A percentile compares a stretch with the other conserved stretches of the same genome.
Evolutionary conservation across 2,797 vertebrate species (phyloP).

Genomic region (Heteromormyrus szaboi): DNA sequence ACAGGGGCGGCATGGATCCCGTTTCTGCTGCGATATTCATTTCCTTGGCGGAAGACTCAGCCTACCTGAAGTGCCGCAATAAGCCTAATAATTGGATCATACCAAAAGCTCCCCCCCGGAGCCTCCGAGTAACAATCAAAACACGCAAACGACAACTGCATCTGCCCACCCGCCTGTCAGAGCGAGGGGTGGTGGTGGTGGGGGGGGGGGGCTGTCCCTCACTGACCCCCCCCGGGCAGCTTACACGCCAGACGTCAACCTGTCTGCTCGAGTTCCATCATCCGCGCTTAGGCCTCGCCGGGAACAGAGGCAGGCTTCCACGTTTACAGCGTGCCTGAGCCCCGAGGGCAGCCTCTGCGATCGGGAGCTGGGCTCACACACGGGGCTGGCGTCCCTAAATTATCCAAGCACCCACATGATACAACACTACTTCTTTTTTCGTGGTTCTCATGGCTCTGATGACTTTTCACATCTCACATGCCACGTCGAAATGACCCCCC

Average conservation of each 20-base stretch:
- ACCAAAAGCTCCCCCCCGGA: slow-evolving; percentile 66
- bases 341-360: not conserved
- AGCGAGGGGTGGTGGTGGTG: slow-evolving; percentile 14
- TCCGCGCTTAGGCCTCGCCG: slow-evolving; percentile 46
- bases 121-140: slow-evolving; percentile 66
- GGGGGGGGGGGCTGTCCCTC: slow-evolving; percentile 58
- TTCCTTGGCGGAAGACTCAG: slow-evolving; percentile 60
- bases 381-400: not conserved
- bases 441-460: not conserved
- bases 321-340: not conserved
- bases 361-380: not conserved
- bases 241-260: slow-evolving; percentile 64
- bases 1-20: slow-evolving; percentile 45
- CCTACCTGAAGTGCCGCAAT: slow-evolving; percentile 73
- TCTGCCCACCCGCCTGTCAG: slow-evolving; percentile 74
- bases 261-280: slow-evolving; percentile 67
- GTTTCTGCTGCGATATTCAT: slow-evolving; percentile 45
- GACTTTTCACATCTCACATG: not conserved
- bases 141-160: slow-evolving; percentile 66
- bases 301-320: not conserved
- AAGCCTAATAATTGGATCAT: slow-evolving; percentile 82
- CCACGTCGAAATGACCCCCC: not conserved
- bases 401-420: not conserved
- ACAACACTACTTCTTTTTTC: not conserved
- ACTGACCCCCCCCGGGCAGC: slow-evolving; percentile 64